These are phyloP conservation scores for Agrochola lychnidis DNA, from an alignment of 2,888 invertebrate species.

Conservation along the genomic window DNA sequence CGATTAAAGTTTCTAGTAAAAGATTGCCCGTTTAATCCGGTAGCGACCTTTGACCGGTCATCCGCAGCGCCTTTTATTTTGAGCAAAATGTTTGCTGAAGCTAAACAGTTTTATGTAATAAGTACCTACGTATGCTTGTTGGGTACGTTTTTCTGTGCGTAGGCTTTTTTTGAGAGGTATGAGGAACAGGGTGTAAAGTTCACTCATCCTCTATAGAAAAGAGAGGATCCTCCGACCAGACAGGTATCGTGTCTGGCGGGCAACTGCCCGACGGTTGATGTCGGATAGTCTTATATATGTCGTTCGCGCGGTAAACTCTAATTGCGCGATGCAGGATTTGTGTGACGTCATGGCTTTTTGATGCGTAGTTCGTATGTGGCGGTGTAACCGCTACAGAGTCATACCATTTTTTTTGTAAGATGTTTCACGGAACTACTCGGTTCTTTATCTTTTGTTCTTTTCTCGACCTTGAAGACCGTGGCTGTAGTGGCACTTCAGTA, in stretches of 20 bases:
- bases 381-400: no score
- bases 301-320: no score
- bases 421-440: background rate
- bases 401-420: background rate
- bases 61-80: no score
- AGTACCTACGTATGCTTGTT: background rate
- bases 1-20: constrained; percentile 1
- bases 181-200: no score
- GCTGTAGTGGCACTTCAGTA: background rate
- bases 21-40: constrained; percentile 42
- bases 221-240: no score
- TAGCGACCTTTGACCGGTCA: background rate
- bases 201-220: no score
- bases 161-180: background rate
- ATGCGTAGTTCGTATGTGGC: no score
- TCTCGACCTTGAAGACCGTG: background rate
- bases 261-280: no score
- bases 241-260: no score
- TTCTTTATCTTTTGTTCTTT: background rate
- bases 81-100: background rate
- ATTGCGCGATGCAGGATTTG: no score
- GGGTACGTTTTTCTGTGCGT: background rate
- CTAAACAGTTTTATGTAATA: background rate
- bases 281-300: no score
- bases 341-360: no score